phyloP scores from a whole-genome alignment of 2,888 invertebrate genomes.

The Aphidoletes aphidimyza region DNA sequence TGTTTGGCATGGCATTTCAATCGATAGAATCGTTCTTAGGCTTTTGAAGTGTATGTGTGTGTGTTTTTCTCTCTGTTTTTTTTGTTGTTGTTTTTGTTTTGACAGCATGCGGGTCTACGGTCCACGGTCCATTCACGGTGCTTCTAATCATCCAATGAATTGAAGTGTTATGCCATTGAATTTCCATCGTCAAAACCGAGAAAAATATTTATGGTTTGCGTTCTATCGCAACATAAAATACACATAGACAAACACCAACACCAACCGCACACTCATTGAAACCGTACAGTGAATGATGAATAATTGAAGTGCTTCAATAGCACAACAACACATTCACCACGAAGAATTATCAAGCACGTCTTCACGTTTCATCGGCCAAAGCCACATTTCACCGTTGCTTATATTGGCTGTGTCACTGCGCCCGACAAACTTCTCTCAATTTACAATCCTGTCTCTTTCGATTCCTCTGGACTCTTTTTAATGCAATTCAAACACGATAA shows the following conservation, averaged over 20 bases:
- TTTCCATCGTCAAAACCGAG: not conserved
- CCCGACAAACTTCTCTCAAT: too few species aligned
- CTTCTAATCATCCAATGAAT: not conserved
- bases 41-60: too few species aligned
- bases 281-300: not conserved
- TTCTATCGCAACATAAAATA: not conserved
- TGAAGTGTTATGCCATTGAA: not conserved
- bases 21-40: not conserved
- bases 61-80: not conserved
- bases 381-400: too few species aligned
- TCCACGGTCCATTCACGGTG: too few species aligned
- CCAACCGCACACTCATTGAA: too few species aligned
- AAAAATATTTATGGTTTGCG: constrained; percentile 34
- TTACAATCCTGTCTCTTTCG: too few species aligned
- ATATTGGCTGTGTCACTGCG: too few species aligned
- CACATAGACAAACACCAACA: too few species aligned
- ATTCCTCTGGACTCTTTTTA: too few species aligned
- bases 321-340: not conserved
- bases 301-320: constrained; percentile 24
- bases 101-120: constrained; percentile 18
- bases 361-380: too few species aligned
- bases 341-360: too few species aligned
- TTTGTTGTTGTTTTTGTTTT: constrained; percentile 11
- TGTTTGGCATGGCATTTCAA: not conserved
- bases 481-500: not conserved